Evolutionary conservation across 1,140 invertebrate species (phyloP).

Genomic region (Melitaea cinxia): DNA sequence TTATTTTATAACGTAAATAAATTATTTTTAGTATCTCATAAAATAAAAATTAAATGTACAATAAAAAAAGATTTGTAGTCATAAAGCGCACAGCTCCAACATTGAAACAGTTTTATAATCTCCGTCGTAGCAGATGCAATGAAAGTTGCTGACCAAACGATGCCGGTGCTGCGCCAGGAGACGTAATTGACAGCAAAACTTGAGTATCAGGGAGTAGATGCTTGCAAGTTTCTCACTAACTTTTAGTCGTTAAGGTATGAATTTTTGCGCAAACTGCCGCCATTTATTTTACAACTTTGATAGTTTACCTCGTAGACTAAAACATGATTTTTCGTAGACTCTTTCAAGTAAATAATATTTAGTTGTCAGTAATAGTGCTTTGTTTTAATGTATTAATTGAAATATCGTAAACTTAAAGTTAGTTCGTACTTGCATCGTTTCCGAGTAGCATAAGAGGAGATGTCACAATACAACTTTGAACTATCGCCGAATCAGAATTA

Average conservation of each 20-base stretch:
- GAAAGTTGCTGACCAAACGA: constrained; percentile 41
- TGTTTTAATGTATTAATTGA: background rate
- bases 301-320: constrained; percentile 39
- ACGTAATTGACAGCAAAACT: constrained; percentile 53
- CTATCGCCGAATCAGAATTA: background rate
- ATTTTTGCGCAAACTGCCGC: constrained; percentile 48
- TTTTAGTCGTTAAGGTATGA: constrained; percentile 41
- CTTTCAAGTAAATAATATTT: constrained; percentile 10
- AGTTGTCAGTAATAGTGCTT: background rate
- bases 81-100: background rate
- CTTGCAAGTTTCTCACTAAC: constrained; percentile 39
- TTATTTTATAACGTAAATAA: no score
- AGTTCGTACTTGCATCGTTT: background rate
- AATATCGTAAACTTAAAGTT: background rate
- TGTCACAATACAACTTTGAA: background rate
- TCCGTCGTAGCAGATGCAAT: constrained; percentile 32
- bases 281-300: constrained; percentile 47
- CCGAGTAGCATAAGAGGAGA: background rate
- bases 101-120: constrained; percentile 24
- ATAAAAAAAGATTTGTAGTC: background rate
- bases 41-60: no score
- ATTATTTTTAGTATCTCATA: no score
- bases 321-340: constrained; percentile 29
- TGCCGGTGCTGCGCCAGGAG: constrained; percentile 12
- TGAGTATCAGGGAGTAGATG: constrained; percentile 41